phyloP scores from a whole-genome alignment of 2,113 vertebrate species.

The Ceyx cyanopectus region DNA sequence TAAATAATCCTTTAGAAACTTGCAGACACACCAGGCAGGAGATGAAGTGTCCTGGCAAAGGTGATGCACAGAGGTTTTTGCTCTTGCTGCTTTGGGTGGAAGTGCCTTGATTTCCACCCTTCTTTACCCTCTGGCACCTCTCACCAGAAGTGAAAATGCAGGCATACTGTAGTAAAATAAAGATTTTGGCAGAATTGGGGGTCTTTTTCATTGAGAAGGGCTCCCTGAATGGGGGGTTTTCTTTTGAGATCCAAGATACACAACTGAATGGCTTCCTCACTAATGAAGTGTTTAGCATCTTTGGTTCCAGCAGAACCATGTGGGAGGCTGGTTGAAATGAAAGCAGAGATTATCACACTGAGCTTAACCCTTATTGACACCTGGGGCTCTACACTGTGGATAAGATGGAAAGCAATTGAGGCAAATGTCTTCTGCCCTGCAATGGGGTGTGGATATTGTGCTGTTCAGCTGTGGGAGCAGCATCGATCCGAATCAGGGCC shows the following conservation, averaged over 20 bases:
- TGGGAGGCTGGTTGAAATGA: neutral
- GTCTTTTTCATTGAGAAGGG: neutral
- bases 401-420: neutral
- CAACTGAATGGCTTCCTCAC: neutral
- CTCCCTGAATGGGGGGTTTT: neutral
- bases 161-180: neutral
- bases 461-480: neutral
- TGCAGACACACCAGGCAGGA: neutral
- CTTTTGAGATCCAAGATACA: neutral
- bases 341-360: rapidly evolving
- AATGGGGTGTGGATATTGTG: rapidly evolving
- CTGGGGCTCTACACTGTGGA: neutral
- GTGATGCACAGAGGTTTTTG: neutral
- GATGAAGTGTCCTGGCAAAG: neutral
- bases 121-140: neutral
- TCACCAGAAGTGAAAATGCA: neutral
- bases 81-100: neutral
- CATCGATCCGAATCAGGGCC: rapidly evolving
- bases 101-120: neutral
- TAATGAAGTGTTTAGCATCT: neutral
- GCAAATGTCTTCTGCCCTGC: neutral
- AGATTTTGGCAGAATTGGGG: neutral
- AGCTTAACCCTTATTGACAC: neutral
- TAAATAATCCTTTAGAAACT: neutral
- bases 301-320: neutral